phyloP scores from a whole-genome alignment of 2,888 invertebrate genomes.

The Microdon myrmicae region DNA sequence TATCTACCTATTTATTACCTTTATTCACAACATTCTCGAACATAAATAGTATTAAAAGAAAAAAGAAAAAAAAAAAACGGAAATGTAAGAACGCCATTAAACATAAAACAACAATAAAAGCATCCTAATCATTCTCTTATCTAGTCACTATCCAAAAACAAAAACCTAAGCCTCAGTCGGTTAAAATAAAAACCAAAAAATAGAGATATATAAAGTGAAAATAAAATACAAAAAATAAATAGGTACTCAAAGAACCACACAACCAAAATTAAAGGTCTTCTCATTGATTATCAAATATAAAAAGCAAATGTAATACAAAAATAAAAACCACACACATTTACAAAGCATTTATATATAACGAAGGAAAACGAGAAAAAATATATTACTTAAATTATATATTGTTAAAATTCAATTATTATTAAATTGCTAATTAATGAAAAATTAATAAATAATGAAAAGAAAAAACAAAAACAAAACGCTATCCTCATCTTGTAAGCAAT shows the following conservation, averaged over 20 bases:
- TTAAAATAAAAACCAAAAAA: too few species aligned
- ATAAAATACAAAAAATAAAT: too few species aligned
- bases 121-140: conserved; percentile 51
- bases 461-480: conserved; percentile 47
- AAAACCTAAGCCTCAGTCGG: conserved; percentile 42
- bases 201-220: conserved; percentile 8
- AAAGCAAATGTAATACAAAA: conserved; percentile 23
- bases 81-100: too few species aligned
- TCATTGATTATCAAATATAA: conserved; percentile 42
- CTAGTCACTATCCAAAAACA: conserved; percentile 42
- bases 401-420: conserved; percentile 53
- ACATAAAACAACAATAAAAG: conserved; percentile 35
- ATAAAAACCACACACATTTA: conserved; percentile 34
- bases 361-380: conserved; percentile 35
- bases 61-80: conserved; percentile 19
- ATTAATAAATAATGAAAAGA: conserved; percentile 18
- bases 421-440: conserved; percentile 52
- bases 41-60: conserved; percentile 37
- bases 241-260: conserved; percentile 47
- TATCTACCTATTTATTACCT: conserved; percentile 50
- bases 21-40: conserved; percentile 49
- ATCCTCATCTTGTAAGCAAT: conserved; percentile 55
- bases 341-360: conserved; percentile 38
- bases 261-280: conserved; percentile 51
- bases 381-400: conserved; percentile 52